Conservation (phyloP, 2,797 vertebrate species). For the Phataginus tricuspis region DNA sequence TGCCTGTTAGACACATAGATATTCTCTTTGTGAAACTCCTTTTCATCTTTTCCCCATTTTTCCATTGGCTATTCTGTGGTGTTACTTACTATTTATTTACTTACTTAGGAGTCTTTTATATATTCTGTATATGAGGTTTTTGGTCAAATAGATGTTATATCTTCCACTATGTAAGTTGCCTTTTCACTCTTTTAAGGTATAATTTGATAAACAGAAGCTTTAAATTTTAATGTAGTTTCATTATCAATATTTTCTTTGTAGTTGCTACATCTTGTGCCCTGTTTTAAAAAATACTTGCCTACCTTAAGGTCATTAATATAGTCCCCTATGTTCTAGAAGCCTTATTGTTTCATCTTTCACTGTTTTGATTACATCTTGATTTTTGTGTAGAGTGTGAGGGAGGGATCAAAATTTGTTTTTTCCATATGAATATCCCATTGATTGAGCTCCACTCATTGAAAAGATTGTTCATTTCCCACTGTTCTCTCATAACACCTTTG, state of each 20-base stretch:
- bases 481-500: neutral
- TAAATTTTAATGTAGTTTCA: neutral
- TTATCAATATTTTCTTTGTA: neutral
- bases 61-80: neutral
- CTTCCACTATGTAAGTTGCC: neutral
- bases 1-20: neutral
- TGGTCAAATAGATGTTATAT: neutral
- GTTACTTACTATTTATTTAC: neutral
- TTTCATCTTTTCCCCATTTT: neutral
- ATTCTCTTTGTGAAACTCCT: neutral
- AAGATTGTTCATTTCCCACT: neutral
- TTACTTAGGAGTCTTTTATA: neutral
- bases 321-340: neutral
- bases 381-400: neutral
- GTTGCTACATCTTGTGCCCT: neutral
- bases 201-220: neutral
- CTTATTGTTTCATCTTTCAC: conserved; percentile 28
- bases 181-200: conserved; percentile 20
- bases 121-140: neutral
- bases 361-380: neutral
- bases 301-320: neutral
- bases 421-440: neutral
- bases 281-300: conserved; percentile 15
- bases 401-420: conserved; percentile 2
- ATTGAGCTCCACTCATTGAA: neutral